Percentiles rank a stretch among this genome's conserved stretches.
These are phyloP conservation scores for Apteryx mantelli DNA, from an alignment of 2,113 vertebrate species.

Conservation along the genomic window DNA sequence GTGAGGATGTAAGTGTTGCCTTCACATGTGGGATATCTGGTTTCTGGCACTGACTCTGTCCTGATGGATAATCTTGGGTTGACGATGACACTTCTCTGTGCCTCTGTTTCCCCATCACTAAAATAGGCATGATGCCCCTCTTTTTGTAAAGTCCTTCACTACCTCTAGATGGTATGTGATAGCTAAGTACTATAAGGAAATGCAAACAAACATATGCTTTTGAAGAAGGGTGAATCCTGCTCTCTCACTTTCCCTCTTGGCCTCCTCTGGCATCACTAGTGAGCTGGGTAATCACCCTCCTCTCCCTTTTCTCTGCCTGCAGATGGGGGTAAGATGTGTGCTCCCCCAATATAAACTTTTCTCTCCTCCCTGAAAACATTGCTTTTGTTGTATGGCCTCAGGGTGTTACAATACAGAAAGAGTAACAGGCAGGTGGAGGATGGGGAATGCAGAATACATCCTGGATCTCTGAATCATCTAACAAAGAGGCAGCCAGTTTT, in stretches of 20 bases:
- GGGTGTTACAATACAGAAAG: background rate
- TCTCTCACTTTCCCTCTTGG: background rate
- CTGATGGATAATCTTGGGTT: background rate
- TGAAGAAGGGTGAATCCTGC: background rate
- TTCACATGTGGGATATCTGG: accelerated
- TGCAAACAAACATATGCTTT: background rate
- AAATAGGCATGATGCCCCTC: background rate
- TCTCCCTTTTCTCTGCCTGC: background rate
- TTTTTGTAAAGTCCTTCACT: background rate
- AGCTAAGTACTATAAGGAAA: background rate
- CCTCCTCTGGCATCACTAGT: background rate
- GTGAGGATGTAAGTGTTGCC: background rate
- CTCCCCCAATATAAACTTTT: background rate
- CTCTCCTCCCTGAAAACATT: background rate
- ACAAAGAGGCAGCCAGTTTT: slow-evolving; percentile 27
- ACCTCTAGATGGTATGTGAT: background rate
- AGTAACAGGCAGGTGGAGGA: background rate
- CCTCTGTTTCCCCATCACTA: background rate
- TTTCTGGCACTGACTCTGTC: background rate
- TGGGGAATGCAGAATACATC: background rate
- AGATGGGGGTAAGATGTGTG: background rate
- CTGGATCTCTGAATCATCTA: slow-evolving; percentile 24
- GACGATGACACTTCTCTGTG: background rate
- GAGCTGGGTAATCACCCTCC: background rate
- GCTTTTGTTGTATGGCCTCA: background rate